These are phyloP conservation scores for Diarsia rubi DNA, from an alignment of 2,888 invertebrate species.

Conservation along the genomic window DNA sequence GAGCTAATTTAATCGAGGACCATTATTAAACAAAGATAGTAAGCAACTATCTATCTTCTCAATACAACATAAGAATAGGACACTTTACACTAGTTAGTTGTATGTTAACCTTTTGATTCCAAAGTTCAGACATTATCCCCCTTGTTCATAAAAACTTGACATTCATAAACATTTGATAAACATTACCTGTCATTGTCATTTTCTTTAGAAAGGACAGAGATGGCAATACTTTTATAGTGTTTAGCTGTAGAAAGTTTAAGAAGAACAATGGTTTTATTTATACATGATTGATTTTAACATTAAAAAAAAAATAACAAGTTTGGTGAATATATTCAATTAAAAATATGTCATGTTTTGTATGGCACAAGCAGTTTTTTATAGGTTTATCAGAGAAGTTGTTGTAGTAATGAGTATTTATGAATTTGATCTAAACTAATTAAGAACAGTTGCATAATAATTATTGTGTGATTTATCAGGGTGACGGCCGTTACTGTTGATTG, in stretches of 20 bases:
- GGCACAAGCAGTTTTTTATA: slow-evolving; percentile 9
- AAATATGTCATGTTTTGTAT: slow-evolving; percentile 15
- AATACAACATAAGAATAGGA: slow-evolving; percentile 40
- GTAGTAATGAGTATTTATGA: slow-evolving; percentile 20
- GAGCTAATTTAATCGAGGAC: slow-evolving; percentile 61
- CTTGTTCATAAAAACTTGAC: slow-evolving; percentile 59
- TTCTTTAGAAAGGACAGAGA: slow-evolving; percentile 48
- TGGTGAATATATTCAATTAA: slow-evolving; percentile 18
- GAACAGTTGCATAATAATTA: slow-evolving; percentile 54
- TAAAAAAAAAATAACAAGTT: slow-evolving; percentile 22
- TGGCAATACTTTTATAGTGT: slow-evolving; percentile 41
- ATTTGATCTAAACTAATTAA: slow-evolving; percentile 37
- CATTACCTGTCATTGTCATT: slow-evolving; percentile 61
- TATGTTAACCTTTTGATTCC: slow-evolving; percentile 55
- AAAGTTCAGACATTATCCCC: slow-evolving; percentile 57
- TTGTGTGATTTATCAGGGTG: slow-evolving; percentile 37
- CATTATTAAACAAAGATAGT: slow-evolving; percentile 63
- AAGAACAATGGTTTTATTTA: slow-evolving; percentile 35
- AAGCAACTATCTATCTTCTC: slow-evolving; percentile 39
- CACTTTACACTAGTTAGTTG: slow-evolving; percentile 23
- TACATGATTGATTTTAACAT: slow-evolving; percentile 19
- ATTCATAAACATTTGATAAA: slow-evolving; percentile 61
- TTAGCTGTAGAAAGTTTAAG: slow-evolving; percentile 26
- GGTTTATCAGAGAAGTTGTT: slow-evolving; percentile 8
- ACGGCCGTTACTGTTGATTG: slow-evolving; percentile 43